phyloP scores from a whole-genome alignment of 2,888 invertebrate genomes.

The Drosophila anomalipes region DNA sequence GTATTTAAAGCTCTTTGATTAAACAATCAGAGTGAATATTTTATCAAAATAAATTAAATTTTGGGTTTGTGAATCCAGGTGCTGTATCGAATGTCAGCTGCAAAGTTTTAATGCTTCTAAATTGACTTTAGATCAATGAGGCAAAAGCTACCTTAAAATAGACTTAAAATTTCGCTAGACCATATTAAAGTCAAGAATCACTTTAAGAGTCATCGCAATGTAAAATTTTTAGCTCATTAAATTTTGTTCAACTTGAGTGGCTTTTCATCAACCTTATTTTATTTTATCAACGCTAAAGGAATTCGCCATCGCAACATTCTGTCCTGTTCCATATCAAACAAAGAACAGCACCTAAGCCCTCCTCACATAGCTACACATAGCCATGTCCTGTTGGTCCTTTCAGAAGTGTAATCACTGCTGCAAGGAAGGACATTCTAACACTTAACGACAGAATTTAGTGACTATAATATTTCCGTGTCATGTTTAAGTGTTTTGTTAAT shows the following conservation, averaged over 20 bases:
- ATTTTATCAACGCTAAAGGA: neutral
- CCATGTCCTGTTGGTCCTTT: neutral
- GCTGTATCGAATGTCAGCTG: neutral
- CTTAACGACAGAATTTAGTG: neutral
- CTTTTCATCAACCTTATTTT: neutral
- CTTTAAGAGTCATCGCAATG: neutral
- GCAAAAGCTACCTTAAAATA: neutral
- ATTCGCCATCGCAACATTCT: neutral
- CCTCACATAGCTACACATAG: neutral
- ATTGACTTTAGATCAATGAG: neutral
- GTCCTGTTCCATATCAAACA: neutral
- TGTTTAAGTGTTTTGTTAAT: neutral
- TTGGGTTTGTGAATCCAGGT: neutral
- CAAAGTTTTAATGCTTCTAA: neutral
- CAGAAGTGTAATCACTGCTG: neutral
- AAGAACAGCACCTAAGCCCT: neutral
- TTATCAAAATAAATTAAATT: neutral
- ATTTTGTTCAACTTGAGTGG: neutral
- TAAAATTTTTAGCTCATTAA: neutral
- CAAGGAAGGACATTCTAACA: neutral
- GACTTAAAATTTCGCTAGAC: neutral
- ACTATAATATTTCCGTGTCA: neutral
- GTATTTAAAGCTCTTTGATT: neutral
- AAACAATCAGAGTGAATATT: neutral
- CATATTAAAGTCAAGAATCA: neutral